Conservation (phyloP, 2,888 invertebrate species). For the Drosophila peninsularis region DNA sequence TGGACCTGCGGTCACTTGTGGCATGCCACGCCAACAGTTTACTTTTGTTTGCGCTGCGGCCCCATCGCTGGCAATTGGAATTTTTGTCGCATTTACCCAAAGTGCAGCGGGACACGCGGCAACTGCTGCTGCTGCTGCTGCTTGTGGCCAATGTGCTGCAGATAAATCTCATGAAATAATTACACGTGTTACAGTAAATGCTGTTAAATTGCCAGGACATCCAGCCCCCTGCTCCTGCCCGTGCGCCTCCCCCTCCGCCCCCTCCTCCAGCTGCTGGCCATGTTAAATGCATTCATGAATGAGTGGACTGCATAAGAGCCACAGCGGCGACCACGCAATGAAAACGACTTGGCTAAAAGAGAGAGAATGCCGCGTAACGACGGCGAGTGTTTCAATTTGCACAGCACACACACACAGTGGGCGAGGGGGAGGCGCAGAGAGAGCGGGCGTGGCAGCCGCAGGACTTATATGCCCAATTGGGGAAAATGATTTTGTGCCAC, state of each 20-base stretch:
- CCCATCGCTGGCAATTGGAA: conserved; percentile 77
- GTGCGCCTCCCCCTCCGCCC: not conserved
- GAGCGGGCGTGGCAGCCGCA: conserved; percentile 40
- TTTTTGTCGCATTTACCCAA: conserved; percentile 84
- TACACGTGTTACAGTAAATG: conserved; percentile 84
- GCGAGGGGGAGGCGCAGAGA: not conserved
- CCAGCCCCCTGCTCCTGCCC: not conserved
- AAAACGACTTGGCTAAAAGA: conserved; percentile 45
- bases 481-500: conserved; percentile 77
- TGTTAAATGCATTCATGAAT: conserved; percentile 80
- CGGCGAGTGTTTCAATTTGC: conserved; percentile 77
- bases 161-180: conserved; percentile 85
- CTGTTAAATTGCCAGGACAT: conserved; percentile 76
- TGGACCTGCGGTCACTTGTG: conserved; percentile 77
- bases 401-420: conserved; percentile 27
- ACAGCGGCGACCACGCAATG: conserved; percentile 41
- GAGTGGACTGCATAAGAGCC: conserved; percentile 73
- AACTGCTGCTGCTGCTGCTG: conserved; percentile 42
- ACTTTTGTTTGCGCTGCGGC: conserved; percentile 70
- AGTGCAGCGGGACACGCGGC: conserved; percentile 63
- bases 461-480: conserved; percentile 78
- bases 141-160: conserved; percentile 78
- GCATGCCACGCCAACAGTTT: conserved; percentile 55
- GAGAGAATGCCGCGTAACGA: conserved; percentile 40
- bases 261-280: conserved; percentile 34